Percentiles rank a stretch among this genome's conserved stretches.
These are phyloP conservation scores for Stichopus chloronotus DNA, from an alignment of 35 echinoderm and acorn worm genomes.

Conservation along the genomic window DNA sequence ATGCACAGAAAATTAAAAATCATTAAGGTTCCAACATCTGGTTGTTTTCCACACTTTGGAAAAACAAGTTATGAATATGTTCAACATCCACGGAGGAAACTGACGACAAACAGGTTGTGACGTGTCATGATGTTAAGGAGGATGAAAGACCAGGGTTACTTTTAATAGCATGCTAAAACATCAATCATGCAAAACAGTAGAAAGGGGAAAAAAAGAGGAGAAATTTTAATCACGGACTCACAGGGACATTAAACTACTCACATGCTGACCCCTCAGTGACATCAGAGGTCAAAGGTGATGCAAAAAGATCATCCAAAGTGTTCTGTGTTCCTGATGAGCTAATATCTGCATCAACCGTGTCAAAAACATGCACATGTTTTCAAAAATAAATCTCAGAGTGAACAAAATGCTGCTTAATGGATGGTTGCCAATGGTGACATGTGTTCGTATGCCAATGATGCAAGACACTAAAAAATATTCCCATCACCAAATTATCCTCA, in stretches of 20 bases:
- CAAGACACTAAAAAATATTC: too few relatives aligned
- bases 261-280: slow-evolving; percentile 52
- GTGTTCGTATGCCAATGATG: too few relatives aligned
- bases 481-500: too few relatives aligned
- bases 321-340: slow-evolving; percentile 40
- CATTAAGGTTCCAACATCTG: too few relatives aligned
- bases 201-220: neutral
- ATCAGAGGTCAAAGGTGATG: slow-evolving; percentile 55
- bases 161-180: neutral
- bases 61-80: too few relatives aligned
- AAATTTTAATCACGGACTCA: neutral
- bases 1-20: too few relatives aligned
- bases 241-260: slow-evolving; percentile 23
- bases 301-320: slow-evolving; percentile 54
- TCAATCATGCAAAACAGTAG: neutral
- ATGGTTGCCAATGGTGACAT: too few relatives aligned
- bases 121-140: neutral
- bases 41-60: too few relatives aligned
- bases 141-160: neutral
- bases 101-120: too few relatives aligned
- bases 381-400: neutral
- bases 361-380: slow-evolving; percentile 26
- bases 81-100: too few relatives aligned
- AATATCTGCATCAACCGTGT: slow-evolving; percentile 47
- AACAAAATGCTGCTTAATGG: too few relatives aligned